Base-by-base conservation (phyloP, 2,113 vertebrate genomes). In the Synchiropus splendidus region DNA sequence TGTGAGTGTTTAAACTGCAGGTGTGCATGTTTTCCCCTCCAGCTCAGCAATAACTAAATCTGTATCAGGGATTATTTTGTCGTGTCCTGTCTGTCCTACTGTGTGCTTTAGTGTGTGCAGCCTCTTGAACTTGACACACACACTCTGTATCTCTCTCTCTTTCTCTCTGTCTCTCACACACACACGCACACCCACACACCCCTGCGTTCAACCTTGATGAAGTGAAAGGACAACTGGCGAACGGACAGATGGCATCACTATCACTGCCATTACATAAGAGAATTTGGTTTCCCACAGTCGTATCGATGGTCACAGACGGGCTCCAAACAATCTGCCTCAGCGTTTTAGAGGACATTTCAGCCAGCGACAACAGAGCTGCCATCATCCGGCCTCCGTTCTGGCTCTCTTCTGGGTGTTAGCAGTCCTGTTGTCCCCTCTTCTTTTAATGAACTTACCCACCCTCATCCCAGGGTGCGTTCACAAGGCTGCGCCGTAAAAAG, bases 221-320 rank as follows among this genome's bases (percentile, higher is more conserved):
- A 64, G 54, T 64, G 48, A 64, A 72, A 74, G 75, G 73, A 74
- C 58, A 16, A 52, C 67, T 67, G 52, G 45, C 37, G 16, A 72
- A 51, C 1, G 37, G 72, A 48, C 67, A 75, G 74, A 74, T 77
- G 70, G 70, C 67, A 38, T 70, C 66, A 41, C 70, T 69, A 67
- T 75, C 60, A 31, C 48, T 32, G 45, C 40, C 6, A 52, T 67
- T 75, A 61, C 38, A 45, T 62, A 74, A 72, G 60, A 54, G 51
- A 55, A 41, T 71, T 62, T 64, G 44, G 39, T 52, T 74, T 66
- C 35, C 61, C 52, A 42, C 47, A 48, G 51, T 31, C 56, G 4
- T 64, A 58, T 73, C 18, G 48, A 58, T 64, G 52, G 58, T 66
- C 58, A 66, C 46, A 53, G 54, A 27, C 41, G 14, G 48, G 67